phyloP scores from a whole-genome alignment of 2,113 vertebrate genomes.

The Cavia aperea region DNA sequence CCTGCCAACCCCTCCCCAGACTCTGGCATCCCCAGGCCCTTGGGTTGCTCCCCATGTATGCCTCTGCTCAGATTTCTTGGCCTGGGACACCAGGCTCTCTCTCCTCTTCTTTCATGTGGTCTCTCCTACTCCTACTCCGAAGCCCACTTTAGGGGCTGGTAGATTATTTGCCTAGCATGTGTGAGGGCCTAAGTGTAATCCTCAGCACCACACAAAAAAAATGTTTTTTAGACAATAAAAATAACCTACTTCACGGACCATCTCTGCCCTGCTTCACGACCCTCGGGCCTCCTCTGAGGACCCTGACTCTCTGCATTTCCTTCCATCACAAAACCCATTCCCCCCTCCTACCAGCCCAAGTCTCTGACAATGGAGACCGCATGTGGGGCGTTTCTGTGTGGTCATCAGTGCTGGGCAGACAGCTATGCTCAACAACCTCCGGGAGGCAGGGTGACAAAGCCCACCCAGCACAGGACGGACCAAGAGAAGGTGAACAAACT shows the following conservation, averaged over 20 bases:
- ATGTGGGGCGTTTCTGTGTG: background rate
- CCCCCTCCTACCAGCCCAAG: background rate
- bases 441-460: background rate
- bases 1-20: background rate
- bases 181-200: background rate
- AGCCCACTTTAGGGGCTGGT: background rate
- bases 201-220: background rate
- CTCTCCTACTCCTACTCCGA: background rate
- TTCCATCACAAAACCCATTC: background rate
- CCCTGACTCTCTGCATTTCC: background rate
- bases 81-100: background rate
- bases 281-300: background rate
- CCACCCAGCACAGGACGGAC: too few relatives aligned
- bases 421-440: background rate
- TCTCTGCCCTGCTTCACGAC: background rate
- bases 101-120: background rate
- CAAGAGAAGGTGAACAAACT: background rate
- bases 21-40: background rate
- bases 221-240: background rate
- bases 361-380: background rate
- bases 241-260: background rate
- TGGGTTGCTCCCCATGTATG: background rate
- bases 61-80: background rate
- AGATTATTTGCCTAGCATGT: background rate
- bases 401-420: fast-evolving